Percentiles rank a stretch among this genome's conserved stretches.
phyloP scores from a whole-genome alignment of 2,797 vertebrate genomes.

The Mycteria americana region DNA sequence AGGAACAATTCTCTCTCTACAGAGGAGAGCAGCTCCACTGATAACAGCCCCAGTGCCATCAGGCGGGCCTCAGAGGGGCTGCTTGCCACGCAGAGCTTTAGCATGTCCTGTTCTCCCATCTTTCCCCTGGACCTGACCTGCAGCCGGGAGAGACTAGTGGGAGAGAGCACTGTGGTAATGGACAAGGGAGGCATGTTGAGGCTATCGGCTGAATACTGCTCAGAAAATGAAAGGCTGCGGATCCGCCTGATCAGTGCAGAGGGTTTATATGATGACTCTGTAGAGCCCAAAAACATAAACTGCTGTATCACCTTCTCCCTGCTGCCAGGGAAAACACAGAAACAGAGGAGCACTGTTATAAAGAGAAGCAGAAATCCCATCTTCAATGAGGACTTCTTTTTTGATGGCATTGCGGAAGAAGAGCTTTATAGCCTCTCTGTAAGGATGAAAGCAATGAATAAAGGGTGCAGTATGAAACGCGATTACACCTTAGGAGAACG shows the following conservation, averaged over 20 bases:
- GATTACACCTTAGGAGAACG: conserved; percentile 64
- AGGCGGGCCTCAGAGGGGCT: conserved; percentile 82
- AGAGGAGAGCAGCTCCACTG: conserved; percentile 90
- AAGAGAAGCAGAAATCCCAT: conserved; percentile 86
- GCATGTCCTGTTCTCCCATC: conserved; percentile 70
- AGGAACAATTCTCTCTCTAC: conserved; percentile 89
- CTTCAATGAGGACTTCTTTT: conserved; percentile 92
- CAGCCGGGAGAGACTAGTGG: conserved; percentile 70
- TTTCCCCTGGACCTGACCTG: conserved; percentile 78
- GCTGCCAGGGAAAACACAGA: conserved; percentile 82
- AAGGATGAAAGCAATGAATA: conserved; percentile 86
- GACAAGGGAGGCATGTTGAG: conserved; percentile 77
- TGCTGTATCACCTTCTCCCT: conserved; percentile 87
- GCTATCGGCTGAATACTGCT: conserved; percentile 84
- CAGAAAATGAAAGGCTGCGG: conserved; percentile 80
- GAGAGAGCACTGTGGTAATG: conserved; percentile 29
- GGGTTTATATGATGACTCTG: conserved; percentile 76
- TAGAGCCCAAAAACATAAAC: conserved; percentile 83
- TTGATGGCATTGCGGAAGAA: conserved; percentile 82
- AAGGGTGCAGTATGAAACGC: conserved; percentile 85
- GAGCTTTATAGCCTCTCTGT: conserved; percentile 78
- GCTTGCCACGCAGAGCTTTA: conserved; percentile 58
- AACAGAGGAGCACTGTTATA: conserved; percentile 85
- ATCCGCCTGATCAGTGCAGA: conserved; percentile 87
- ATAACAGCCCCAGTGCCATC: conserved; percentile 86